Evolutionary conservation across 2,797 vertebrate species (phyloP).

Genomic region (Mormyrops boulengeri): DNA sequence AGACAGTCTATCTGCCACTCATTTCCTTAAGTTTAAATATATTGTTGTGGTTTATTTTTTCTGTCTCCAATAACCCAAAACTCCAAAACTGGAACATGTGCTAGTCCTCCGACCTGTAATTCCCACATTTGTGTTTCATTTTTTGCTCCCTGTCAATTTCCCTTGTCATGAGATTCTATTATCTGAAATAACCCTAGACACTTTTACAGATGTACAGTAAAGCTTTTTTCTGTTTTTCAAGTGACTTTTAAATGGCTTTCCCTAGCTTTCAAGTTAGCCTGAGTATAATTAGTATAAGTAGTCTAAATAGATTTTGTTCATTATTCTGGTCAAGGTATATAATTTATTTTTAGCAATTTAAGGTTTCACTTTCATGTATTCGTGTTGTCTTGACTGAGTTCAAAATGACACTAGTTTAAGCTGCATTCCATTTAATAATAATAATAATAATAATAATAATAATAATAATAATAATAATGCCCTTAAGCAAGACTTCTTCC

Average conservation of each 20-base stretch:
- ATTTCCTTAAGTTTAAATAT: not conserved
- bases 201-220: not conserved
- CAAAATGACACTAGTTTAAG: not conserved
- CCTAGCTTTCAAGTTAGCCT: not conserved
- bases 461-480: not conserved
- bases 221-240: not conserved
- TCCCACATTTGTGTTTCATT: not conserved
- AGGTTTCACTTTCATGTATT: not conserved
- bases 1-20: not conserved
- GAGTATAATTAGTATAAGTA: not conserved
- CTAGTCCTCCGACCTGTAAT: not conserved
- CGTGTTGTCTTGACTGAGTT: not conserved
- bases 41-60: not conserved
- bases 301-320: not conserved
- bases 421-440: not conserved
- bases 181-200: not conserved
- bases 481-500: not conserved
- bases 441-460: not conserved
- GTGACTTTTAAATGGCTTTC: not conserved
- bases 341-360: not conserved
- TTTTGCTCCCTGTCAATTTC: not conserved
- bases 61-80: not conserved
- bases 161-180: not conserved
- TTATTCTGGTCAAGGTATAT: not conserved
- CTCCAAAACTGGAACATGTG: not conserved